Evolutionary conservation across 2,888 invertebrate species (phyloP), one percentile per base, ranked within the genome.

Genomic region (Lathronympha strigana): DNA sequence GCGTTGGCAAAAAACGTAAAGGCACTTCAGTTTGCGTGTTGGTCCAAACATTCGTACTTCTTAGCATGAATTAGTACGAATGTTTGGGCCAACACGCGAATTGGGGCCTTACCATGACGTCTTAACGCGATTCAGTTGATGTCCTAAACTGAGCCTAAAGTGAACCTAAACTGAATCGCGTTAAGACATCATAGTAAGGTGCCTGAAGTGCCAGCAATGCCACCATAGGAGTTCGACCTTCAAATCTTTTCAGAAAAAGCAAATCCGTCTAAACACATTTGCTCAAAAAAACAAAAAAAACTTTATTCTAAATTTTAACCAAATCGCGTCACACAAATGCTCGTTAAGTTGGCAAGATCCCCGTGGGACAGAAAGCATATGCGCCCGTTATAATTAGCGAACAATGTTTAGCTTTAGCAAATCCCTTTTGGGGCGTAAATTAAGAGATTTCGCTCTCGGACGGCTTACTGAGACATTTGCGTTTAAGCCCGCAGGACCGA

Each of bases 341-440:
- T 83, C 82, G 86, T 83, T 84, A 86, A 86, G 87, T 87, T 84
- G 73, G 71, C 70, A 72, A 78, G 83, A 90, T 85, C 90, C 87
- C 79, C 90, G 90, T 91, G 92, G 87, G 90, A 91, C 81, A 69
- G 67, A 68, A 64, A 81, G 82, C 91, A 90, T 87, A 87, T 90
- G 91, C 81, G 87, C 85, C 87, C 81, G 88, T 90, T 90, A 91
- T 91, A 92, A 92, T 92, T 92, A 91, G 92, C 90, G 88, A 87
- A 88, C 92, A 91, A 90, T 91, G 91, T 91, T 91, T 92, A 90
- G 91, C 90, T 91, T 92, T 88, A 83, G 82, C 84, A 88, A 92
- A 92, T 91, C 91, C 91, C 87, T 87, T 54, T 86, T 84, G 88
- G 91, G 90, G 87, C 92, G 90, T 91, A 92, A 91, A 91, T 92